Base-by-base conservation (phyloP, 1,140 invertebrate genomes). In the Drosophila miranda region DNA sequence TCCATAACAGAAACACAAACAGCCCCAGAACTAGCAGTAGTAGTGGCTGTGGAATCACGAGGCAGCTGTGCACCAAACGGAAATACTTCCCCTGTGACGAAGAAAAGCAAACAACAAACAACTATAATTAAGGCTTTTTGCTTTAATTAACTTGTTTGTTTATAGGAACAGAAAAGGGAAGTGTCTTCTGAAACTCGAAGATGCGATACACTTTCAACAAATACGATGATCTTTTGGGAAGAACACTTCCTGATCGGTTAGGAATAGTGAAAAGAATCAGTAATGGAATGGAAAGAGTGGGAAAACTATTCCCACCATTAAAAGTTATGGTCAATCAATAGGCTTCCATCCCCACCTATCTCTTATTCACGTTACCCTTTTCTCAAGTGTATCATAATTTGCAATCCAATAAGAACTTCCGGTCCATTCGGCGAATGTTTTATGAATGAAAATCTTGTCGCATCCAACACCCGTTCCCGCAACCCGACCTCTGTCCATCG, bases 111-210 rank as follows among this genome's bases (percentile, higher is more conserved):
- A 61, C 49, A 61, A 59, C 49, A 61, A 59, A 64, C 70, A 69
- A 34, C 26, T 23, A 68, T 56, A 68, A 69, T 69, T 68, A 69
- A 69, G 63, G 26, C 44, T 34, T 69, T 38, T 68, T 69, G 82
- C 78, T 70, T 86, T 80, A 86, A 86, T 86, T 86, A 86, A 87
- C 9, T n/a, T n/a, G n/a, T n/a, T n/a, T 45, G 21, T 11, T 8
- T 23, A 46, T 30, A 23, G 11, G 67, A 42, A 4, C 16, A 28
- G 13, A 11, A 13, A 42, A 6, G 8, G 19, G 6, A 43, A 56
- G 9, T 19, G 1, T 6, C 13, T n/a, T 16, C 2, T 4, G 21
- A 42, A 16, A 21, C 26, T 13, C 16, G 19, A 55, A 49, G 6
- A n/a, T 0, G 0, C 1, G 3, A 50, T 67, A 55, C 61, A 23